Evolutionary conservation across 2,888 invertebrate species (phyloP), one percentile per base, ranked within the genome.

Genomic region (Lasioglossum morio): DNA sequence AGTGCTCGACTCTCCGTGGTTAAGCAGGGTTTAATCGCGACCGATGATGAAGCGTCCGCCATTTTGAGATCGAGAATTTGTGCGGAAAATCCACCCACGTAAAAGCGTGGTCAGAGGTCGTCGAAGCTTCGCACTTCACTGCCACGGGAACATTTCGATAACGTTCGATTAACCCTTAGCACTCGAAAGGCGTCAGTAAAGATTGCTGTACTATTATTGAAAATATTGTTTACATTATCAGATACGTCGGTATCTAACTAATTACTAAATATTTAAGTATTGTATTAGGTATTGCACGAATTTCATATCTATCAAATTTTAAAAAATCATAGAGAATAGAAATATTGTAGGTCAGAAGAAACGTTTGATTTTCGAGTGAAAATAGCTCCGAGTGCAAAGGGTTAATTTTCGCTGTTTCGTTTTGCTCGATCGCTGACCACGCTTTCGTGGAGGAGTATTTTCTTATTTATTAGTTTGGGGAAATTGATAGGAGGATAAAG

Each of bases 1-100:
- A 63, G 60, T 78, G 74, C 70, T 82, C 84, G 82, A 74, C 53
- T 82, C 86, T 82, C 83, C 75, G 86, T 90, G 89, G 86, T 85
- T 85, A 89, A 91, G 87, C 91, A 90, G 90, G 87, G 88, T 90
- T 87, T 88, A 80, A 77, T 79, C 78, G 81, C 79, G 69, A 72
- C 75, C 23, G 23, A 8, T 66, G 57, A 57, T 79, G 57, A 63
- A 76, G 19, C 10, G 23, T 46, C 69, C 27, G 23, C 57, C 46
- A 46, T 66, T 77, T 82, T 77, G 34, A 30, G 69, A 82, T 82
- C 60, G 77, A 34, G n/a, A 78, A 57, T 69, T 84, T 57, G 77
- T 46, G 53, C 10, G 23, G 19, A 19, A 23, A 66, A 46, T 48
- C 2, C 16, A n/a, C 30, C 19, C n/a, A 34, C n/a, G 40, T 5